Evolutionary conservation across 2,113 vertebrate genomes (phyloP).

Genomic region (Albula glossodonta): DNA sequence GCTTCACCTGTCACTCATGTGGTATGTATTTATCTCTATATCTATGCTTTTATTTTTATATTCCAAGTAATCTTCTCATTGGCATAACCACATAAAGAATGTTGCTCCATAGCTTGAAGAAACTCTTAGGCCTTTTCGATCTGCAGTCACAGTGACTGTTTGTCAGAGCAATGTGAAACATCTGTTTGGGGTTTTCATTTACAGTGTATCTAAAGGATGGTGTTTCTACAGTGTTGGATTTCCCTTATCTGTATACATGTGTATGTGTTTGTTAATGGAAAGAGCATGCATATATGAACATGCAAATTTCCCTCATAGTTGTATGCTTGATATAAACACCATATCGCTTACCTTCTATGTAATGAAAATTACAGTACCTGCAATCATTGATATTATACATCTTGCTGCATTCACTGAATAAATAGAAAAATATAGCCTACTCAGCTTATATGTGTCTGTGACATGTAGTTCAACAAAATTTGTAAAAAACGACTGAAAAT

Average conservation of each 20-base stretch:
- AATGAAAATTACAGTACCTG: neutral
- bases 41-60: neutral
- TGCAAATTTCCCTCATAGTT: neutral
- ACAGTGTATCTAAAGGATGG: neutral
- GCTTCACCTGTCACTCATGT: constrained; percentile 96
- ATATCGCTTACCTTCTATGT: neutral
- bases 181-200: neutral
- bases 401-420: neutral
- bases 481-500: too few relatives aligned
- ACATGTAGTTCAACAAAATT: neutral
- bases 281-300: neutral
- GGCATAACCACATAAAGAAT: neutral
- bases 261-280: neutral
- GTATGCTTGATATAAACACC: neutral
- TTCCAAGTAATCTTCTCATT: too few relatives aligned
- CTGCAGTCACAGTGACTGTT: neutral
- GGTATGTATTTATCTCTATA: constrained; percentile 75
- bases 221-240: neutral
- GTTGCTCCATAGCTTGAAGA: neutral
- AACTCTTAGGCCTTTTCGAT: neutral
- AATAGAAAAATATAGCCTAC: neutral
- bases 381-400: neutral
- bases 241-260: neutral
- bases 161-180: neutral
- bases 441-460: neutral